A percentile compares a stretch with the other conserved stretches of the same genome.
Evolutionary conservation across 2,113 vertebrate species (phyloP).

Genomic region (Saccopteryx bilineata): DNA sequence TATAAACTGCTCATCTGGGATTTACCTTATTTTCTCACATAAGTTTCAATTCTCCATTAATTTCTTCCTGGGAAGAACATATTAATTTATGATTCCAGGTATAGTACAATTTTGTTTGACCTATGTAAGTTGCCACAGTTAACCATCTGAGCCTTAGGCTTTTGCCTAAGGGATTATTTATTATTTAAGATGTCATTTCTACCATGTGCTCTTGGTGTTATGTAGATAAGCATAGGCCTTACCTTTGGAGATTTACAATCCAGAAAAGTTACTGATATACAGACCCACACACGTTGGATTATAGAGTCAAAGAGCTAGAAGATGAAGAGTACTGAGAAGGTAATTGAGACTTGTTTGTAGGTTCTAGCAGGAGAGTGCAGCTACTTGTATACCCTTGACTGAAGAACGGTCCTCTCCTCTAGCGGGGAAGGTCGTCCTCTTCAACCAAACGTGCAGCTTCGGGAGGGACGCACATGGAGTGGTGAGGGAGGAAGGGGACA

Average conservation of each 20-base stretch:
- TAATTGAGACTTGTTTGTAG: not conserved
- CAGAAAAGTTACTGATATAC: not conserved
- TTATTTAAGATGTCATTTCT: conserved; percentile 63
- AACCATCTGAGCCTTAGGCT: not conserved
- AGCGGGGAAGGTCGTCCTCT: too few relatives aligned
- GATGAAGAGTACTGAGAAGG: not conserved
- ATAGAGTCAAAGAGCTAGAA: not conserved
- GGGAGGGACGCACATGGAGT: too few relatives aligned
- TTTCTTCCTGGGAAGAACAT: conserved; percentile 34
- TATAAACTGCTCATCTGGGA: conserved; percentile 14
- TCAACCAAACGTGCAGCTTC: too few relatives aligned
- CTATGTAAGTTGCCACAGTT: not conserved
- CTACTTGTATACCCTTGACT: too few relatives aligned
- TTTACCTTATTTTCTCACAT: conserved; percentile 52
- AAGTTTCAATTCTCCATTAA: conserved; percentile 17
- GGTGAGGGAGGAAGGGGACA: too few relatives aligned
- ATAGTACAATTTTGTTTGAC: conserved; percentile 26
- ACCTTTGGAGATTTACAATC: not conserved
- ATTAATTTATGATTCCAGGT: conserved; percentile 15
- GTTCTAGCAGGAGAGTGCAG: too few relatives aligned
- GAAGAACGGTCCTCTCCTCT: too few relatives aligned
- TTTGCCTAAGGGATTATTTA: conserved; percentile 52
- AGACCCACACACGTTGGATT: not conserved
- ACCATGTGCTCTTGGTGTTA: not conserved
- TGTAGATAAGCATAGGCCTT: not conserved